These are phyloP conservation scores for Bombus sibiricus DNA, from an alignment of 1,140 invertebrate species.

Conservation along the genomic window DNA sequence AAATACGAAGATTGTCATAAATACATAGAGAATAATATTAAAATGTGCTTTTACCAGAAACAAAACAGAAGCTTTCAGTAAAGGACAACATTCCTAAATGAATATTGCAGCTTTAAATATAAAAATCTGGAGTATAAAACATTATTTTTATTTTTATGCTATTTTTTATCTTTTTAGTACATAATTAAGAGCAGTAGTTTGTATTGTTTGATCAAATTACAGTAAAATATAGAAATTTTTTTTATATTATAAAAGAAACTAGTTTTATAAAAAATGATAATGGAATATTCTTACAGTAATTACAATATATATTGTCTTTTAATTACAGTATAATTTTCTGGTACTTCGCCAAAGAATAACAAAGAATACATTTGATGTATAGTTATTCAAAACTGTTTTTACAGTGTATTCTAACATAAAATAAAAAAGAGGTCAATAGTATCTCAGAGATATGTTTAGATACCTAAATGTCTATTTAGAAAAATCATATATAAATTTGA, in stretches of 20 bases:
- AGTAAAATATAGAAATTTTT: neutral
- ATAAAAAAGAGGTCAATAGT: neutral
- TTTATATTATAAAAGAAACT: neutral
- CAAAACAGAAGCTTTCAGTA: constrained; percentile 9
- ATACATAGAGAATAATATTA: neutral
- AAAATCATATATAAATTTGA: constrained; percentile 5
- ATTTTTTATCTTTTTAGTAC: constrained; percentile 35
- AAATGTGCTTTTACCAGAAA: neutral
- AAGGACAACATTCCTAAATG: constrained; percentile 58
- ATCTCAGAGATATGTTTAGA: neutral
- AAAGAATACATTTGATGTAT: neutral
- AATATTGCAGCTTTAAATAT: constrained; percentile 50
- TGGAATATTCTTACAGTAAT: neutral
- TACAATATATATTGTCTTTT: neutral
- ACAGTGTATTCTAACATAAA: neutral
- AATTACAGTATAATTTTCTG: constrained; percentile 1
- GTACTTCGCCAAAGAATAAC: constrained; percentile 38
- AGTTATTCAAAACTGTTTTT: neutral
- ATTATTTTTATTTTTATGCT: constrained; percentile 30
- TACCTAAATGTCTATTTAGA: neutral
- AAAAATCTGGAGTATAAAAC: constrained; percentile 19
- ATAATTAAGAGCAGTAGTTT: constrained; percentile 9
- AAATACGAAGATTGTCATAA: neutral
- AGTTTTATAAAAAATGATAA: constrained; percentile 1
- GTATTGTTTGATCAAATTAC: constrained; percentile 14